Percentiles rank a stretch among this genome's conserved stretches.
These are phyloP conservation scores for Speoplatyrhinus poulsoni DNA, from an alignment of 2,113 vertebrate genomes.

Conservation along the genomic window DNA sequence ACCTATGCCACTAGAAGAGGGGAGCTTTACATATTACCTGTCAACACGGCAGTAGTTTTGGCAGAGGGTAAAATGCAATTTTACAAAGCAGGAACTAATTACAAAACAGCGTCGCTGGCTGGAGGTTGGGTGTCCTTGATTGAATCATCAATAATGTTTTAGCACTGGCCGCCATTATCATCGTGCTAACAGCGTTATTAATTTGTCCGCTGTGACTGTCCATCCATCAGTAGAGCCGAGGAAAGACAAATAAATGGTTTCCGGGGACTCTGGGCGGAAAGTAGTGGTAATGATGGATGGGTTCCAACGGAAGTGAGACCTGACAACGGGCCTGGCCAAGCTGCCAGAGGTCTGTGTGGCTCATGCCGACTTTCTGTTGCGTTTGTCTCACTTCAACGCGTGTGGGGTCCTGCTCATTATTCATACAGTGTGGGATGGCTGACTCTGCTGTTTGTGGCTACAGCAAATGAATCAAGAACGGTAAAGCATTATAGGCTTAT, in stretches of 20 bases:
- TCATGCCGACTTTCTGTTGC: conserved; percentile 36
- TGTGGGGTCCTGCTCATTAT: conserved; percentile 2
- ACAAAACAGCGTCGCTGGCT: conserved; percentile 32
- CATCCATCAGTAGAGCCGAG: conserved; percentile 59
- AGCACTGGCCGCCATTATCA: conserved; percentile 56
- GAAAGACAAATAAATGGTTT: conserved; percentile 59
- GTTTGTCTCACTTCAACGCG: conserved; percentile 32
- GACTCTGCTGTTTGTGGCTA: conserved; percentile 26
- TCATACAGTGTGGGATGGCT: conserved; percentile 32
- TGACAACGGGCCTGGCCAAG: conserved; percentile 7
- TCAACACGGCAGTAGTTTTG: conserved; percentile 34
- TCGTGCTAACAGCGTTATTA: conserved; percentile 64
- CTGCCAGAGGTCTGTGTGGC: conserved; percentile 20
- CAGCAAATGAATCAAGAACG: conserved; percentile 34
- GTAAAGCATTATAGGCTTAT: conserved; percentile 14
- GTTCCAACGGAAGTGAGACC: conserved; percentile 30
- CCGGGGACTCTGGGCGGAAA: conserved; percentile 27
- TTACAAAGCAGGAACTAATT: conserved; percentile 61
- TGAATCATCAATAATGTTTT: conserved; percentile 74
- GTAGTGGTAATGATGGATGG: conserved; percentile 39
- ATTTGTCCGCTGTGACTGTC: conserved; percentile 52
- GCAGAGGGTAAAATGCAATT: conserved; percentile 45
- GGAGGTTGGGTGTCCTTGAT: conserved; percentile 47
- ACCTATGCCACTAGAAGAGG: conserved; percentile 13
- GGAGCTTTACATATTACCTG: conserved; percentile 42